These are phyloP conservation scores for Lerema accius DNA, from an alignment of 1,140 invertebrate genomes.

Conservation along the genomic window DNA sequence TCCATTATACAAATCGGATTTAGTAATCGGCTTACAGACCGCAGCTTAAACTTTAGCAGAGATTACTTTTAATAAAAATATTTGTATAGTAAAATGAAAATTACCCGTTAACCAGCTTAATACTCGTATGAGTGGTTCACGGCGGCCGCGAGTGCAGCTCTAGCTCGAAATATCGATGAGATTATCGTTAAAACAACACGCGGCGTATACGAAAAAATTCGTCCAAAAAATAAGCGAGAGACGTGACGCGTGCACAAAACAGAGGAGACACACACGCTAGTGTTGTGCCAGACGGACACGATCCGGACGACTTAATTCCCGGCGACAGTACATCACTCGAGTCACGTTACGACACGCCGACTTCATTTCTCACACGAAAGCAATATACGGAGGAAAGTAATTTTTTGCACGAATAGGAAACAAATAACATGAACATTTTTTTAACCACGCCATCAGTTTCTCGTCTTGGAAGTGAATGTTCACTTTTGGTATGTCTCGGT, in stretches of 20 bases:
- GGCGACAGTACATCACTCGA: conserved; percentile 6
- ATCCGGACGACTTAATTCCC: conserved; percentile 3
- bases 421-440: not conserved
- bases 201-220: conserved; percentile 23
- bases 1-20: too few relatives aligned
- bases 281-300: not conserved
- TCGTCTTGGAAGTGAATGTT: not conserved
- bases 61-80: too few relatives aligned
- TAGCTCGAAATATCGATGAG: conserved; percentile 29
- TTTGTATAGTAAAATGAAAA: too few relatives aligned
- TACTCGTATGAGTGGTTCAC: not conserved
- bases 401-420: not conserved
- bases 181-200: conserved; percentile 22
- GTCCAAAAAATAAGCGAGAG: conserved; percentile 15
- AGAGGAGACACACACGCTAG: conserved; percentile 1
- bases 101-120: too few relatives aligned
- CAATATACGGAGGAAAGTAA: not conserved
- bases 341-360: not conserved
- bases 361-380: not conserved
- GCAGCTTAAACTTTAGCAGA: too few relatives aligned
- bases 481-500: not conserved
- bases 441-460: not conserved
- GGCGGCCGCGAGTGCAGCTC: conserved; percentile 14
- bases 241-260: conserved; percentile 7
- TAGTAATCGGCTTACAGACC: too few relatives aligned